These are phyloP conservation scores for Panthera leo DNA, from an alignment of 2,113 vertebrate species.

Conservation along the genomic window DNA sequence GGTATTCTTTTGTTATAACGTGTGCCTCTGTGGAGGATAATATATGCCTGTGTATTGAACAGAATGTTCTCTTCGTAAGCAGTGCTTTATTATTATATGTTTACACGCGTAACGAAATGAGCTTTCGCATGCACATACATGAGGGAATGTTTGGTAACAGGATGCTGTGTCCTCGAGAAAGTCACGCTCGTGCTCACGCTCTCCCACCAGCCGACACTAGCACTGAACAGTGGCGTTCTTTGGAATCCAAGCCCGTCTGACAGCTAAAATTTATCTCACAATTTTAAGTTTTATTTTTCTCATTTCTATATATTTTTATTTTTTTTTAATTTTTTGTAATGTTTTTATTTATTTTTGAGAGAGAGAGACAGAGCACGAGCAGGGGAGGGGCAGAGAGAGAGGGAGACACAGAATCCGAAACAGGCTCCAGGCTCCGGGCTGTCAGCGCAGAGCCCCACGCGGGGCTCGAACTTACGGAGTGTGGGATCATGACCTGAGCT, in stretches of 20 bases:
- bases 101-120: not conserved
- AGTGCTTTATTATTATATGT: not conserved
- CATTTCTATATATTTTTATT: not conserved
- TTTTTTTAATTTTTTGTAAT: too few species aligned
- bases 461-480: too few species aligned
- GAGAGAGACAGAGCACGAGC: too few species aligned
- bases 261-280: not conserved
- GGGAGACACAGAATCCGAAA: too few species aligned
- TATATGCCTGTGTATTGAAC: not conserved
- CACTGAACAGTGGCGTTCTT: fast-evolving
- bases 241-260: too few species aligned
- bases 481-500: too few species aligned
- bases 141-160: not conserved
- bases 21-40: not conserved
- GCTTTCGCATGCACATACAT: fast-evolving
- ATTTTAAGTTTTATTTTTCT: not conserved
- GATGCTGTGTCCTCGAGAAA: not conserved
- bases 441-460: too few species aligned
- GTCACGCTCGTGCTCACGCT: fast-evolving
- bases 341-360: too few species aligned
- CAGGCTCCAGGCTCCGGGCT: too few species aligned
- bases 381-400: too few species aligned
- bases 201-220: fast-evolving
- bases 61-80: not conserved
- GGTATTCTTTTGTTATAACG: fast-evolving